Evolutionary conservation across 2,113 vertebrate species (phyloP).

Genomic region (Capra hircus): DNA sequence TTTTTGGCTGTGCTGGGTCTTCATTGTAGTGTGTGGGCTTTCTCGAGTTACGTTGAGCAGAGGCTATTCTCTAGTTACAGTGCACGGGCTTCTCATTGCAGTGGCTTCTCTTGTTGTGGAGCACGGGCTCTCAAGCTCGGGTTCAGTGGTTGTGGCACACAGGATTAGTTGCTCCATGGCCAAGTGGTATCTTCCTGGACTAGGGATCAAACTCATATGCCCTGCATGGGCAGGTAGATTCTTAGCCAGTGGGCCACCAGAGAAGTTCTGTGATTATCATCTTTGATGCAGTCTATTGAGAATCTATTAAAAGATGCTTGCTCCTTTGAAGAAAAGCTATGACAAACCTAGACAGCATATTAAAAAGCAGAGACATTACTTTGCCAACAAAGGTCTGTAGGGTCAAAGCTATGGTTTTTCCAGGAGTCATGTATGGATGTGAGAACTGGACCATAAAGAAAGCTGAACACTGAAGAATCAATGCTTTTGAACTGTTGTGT

Average conservation of each 20-base stretch:
- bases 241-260: background rate
- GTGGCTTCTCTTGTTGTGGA: background rate
- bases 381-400: background rate
- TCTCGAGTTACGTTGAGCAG: background rate
- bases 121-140: fast-evolving
- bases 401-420: background rate
- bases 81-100: background rate
- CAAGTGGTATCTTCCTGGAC: background rate
- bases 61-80: background rate
- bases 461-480: background rate
- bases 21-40: background rate
- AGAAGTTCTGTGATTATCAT: background rate
- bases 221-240: background rate
- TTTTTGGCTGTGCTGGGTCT: background rate
- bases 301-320: background rate
- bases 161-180: background rate
- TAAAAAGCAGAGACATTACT: background rate
- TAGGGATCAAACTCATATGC: background rate
- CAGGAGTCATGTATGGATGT: background rate
- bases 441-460: background rate
- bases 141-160: background rate
- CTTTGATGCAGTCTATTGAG: background rate
- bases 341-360: background rate
- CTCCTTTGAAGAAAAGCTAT: background rate
- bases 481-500: background rate